Evolutionary conservation across 2,888 invertebrate genomes (phyloP), one percentile per base, ranked within the genome.

Genomic region (Papilio gigon): DNA sequence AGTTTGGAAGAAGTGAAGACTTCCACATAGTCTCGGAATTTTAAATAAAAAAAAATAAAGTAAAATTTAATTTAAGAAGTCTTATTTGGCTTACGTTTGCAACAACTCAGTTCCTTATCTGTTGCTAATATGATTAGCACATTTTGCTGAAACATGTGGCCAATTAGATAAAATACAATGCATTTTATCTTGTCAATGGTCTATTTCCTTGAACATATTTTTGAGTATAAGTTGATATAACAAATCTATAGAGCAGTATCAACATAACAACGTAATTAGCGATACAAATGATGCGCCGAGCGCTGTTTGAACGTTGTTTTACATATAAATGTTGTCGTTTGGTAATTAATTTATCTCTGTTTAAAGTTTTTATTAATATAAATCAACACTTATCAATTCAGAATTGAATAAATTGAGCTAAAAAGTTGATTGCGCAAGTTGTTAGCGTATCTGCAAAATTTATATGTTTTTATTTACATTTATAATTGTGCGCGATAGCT

Each of bases 361-460:
- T 67, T 67, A 12, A 60, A 37, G 27, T 14, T 60, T 60, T 27
- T 67, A 27, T 61, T 17, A 50, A 67, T 67, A 60, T 60, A 61
- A 60, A 61, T 33, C 20, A 50, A 61, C 60, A 37, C 27, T 66
- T 37, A 50, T 47, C 35, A 27, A 27, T 47, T 37, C 37, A 0
- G 25, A 59, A 60, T 22, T 60, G 47, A 27, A 67, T 60, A 67
- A 50, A 37, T 61, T 61, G 25, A 17, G 35, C 25, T 47, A 59
- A 35, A 22, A 27, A n/a, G 33, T 44, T 59, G 30, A 35, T 59
- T 65, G 47, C 44, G 42, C 56, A 30, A 59, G 22, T 40, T 47
- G 60, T 67, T 67, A 37, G 35, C 27, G 17, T 67, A 60, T 67
- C 47, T 30, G 17, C 50, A 25, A 60, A 65, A 65, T 67, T 60